These are phyloP conservation scores for Tetramorium alpestre DNA, from an alignment of 1,140 invertebrate genomes.

Conservation along the genomic window DNA sequence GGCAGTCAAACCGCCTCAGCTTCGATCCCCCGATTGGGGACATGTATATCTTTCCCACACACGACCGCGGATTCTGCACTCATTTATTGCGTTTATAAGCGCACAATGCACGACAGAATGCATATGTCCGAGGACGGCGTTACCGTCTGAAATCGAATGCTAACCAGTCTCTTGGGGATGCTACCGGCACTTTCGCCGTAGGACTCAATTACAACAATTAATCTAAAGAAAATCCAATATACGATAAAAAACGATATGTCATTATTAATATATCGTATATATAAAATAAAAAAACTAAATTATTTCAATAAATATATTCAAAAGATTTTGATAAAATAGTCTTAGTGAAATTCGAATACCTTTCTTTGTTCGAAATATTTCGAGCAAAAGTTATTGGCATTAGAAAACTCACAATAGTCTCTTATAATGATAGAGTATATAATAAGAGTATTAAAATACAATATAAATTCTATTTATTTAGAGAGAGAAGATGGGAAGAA, in stretches of 20 bases:
- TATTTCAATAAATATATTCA: not conserved
- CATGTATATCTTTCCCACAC: constrained; percentile 79
- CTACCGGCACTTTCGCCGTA: constrained; percentile 53
- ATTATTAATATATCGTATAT: constrained; percentile 10
- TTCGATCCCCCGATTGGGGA: constrained; percentile 49
- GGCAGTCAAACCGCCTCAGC: constrained; percentile 69
- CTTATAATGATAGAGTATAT: not conserved
- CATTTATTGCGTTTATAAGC: constrained; percentile 75
- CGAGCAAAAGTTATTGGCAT: not conserved
- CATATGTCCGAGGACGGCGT: constrained; percentile 69
- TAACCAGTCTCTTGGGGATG: constrained; percentile 71
- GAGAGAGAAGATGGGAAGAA: not conserved
- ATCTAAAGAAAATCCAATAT: not conserved
- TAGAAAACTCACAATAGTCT: not conserved
- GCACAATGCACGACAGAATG: constrained; percentile 58
- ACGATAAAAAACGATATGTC: constrained; percentile 10
- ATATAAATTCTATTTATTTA: not conserved
- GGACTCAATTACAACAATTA: constrained; percentile 49
- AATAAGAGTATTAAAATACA: not conserved
- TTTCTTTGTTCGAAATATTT: not conserved
- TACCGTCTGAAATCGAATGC: constrained; percentile 72
- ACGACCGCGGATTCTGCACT: constrained; percentile 67
- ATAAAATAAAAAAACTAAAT: not conserved
- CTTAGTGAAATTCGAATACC: not conserved
- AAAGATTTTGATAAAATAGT: not conserved